Percentiles rank a stretch among this genome's conserved stretches.
These are phyloP conservation scores for Itoplectis maculator DNA, from an alignment of 2,888 invertebrate species.

Conservation along the genomic window DNA sequence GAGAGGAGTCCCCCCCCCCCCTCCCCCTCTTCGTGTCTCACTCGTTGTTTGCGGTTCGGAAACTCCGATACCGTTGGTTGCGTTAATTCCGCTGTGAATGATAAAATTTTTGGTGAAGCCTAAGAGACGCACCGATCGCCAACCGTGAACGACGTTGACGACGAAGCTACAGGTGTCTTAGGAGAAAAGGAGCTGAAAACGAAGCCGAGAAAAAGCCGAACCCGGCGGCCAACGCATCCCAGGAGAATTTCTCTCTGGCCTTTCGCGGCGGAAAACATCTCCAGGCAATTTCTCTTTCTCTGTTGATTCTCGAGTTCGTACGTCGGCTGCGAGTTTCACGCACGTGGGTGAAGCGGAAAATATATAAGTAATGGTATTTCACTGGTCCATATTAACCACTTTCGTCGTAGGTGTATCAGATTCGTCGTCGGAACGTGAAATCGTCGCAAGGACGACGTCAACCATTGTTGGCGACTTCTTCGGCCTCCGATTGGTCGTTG, in stretches of 20 bases:
- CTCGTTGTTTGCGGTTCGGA: not conserved
- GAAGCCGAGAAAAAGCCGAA: slow-evolving; percentile 21
- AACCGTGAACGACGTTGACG: not conserved
- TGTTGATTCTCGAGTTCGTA: not conserved
- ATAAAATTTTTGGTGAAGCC: not conserved
- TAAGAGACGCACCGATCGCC: not conserved
- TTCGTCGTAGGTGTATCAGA: no score
- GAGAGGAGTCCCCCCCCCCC: no score
- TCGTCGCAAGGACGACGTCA: no score
- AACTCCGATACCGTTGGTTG: slow-evolving; percentile 2
- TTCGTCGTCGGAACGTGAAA: not conserved
- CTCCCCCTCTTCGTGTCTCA: not conserved
- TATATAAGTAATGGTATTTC: no score
- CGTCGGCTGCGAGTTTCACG: not conserved
- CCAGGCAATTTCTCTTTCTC: not conserved
- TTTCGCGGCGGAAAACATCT: slow-evolving; percentile 24
- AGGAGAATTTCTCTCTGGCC: slow-evolving; percentile 19
- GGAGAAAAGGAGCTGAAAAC: slow-evolving; percentile 25
- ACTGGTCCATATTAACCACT: no score
- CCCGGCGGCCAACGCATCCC: slow-evolving; percentile 27
- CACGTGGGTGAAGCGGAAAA: not conserved
- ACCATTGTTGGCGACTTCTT: no score
- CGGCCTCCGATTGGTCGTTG: no score
- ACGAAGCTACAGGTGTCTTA: slow-evolving; percentile 56
- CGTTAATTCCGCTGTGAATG: slow-evolving; percentile 9